Evolutionary conservation across 2,113 vertebrate species (phyloP), one percentile per base, ranked within the genome.

Genomic region (Brachyistius frenatus): DNA sequence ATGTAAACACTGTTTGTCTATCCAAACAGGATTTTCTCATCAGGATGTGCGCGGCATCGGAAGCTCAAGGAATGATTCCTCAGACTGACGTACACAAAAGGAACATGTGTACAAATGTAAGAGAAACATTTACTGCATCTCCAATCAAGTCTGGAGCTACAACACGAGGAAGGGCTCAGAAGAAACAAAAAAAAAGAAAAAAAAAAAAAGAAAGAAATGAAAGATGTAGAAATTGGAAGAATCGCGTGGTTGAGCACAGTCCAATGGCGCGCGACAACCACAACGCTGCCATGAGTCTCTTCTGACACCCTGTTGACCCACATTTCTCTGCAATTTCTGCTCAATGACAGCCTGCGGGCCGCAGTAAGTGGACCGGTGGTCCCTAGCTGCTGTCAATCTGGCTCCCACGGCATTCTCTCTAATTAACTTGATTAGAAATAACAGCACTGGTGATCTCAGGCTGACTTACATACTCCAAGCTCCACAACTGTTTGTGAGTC

Each of bases 361-460:
- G 15, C 49, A 36, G 68, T 84, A 82, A 86, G 81, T 78, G 84
- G 85, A 90, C 88, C 63, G 11, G 30, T n/a, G 31, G 39, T 87
- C 89, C 85, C 75, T 61, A 14, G 78, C 81, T 76, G 84, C 87
- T 76, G 86, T 86, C 89, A 86, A 72, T 81, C 75, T 37, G 53
- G 60, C 80, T 91, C 87, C 86, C 83, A 11, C 31, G 5, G 76
- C 75, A 75, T 71, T 80, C 81, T 64, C 77, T 74, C 84, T 92
- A 92, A 92, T 92, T 89, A 90, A 88, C 86, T 90, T 90, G 90
- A 93, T 92, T 90, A 89, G 86, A 62, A 86, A 77, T 83, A 88
- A 73, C 76, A 85, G 73, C 80, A 5, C 75, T 69, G 68, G 66
- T 79, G 87, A 87, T 83, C 77, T 80, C 66, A 31, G 73, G 56